Conservation (phyloP, 2,797 vertebrate species). For the Ambastaia sidthimunki region DNA sequence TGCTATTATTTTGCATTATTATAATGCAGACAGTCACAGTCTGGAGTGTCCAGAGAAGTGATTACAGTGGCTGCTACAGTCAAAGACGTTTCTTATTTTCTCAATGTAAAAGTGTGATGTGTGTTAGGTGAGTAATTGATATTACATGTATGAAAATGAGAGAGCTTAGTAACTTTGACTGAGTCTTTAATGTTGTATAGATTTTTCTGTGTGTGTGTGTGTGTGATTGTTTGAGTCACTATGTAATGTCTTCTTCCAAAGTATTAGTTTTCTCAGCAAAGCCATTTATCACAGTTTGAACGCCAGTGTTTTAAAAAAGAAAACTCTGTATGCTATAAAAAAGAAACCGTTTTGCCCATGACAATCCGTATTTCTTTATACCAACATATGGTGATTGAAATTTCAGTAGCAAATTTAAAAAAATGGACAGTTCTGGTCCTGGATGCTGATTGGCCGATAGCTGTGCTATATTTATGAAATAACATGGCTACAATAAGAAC, state of each 20-base stretch:
- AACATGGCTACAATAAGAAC: too few species aligned
- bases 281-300: conserved; percentile 27
- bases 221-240: conserved; percentile 1
- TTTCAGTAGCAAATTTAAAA: too few species aligned
- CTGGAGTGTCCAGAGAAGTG: too few species aligned
- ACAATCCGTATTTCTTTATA: too few species aligned
- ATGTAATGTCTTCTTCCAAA: not conserved
- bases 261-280: conserved; percentile 10
- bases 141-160: not conserved
- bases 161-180: not conserved
- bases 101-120: too few species aligned
- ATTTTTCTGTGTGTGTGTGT: not conserved
- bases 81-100: too few species aligned
- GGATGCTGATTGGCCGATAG: not conserved
- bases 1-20: too few species aligned
- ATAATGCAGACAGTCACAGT: too few species aligned
- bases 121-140: not conserved
- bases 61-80: too few species aligned
- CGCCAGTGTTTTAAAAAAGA: not conserved
- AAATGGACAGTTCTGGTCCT: not conserved
- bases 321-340: not conserved
- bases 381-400: too few species aligned
- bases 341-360: not conserved
- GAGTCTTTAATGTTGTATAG: not conserved
- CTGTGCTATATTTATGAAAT: not conserved